Percentiles rank a stretch among this genome's conserved stretches.
Evolutionary conservation across 2,797 vertebrate species (phyloP).

Genomic region (Eutrigla gurnardus): DNA sequence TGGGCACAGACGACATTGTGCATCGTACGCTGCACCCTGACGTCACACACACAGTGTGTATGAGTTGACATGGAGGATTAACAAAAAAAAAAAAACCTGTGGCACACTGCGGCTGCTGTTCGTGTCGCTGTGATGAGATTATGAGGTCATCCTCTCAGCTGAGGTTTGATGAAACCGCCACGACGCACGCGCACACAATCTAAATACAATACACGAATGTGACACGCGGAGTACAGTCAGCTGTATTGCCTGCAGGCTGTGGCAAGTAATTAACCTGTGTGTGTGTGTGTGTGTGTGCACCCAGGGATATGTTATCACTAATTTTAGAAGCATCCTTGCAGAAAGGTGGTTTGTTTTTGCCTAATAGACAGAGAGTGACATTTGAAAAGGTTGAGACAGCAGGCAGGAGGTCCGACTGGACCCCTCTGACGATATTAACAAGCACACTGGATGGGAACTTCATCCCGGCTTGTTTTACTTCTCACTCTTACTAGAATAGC

Average conservation of each 20-base stretch:
- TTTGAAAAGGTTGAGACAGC: slow-evolving; percentile 71
- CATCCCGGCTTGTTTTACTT: slow-evolving; percentile 4
- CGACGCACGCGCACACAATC: neutral
- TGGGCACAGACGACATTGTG: slow-evolving; percentile 36
- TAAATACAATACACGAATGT: neutral
- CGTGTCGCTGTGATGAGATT: slow-evolving; percentile 25
- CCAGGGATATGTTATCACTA: slow-evolving; percentile 31
- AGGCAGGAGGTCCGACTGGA: slow-evolving; percentile 48
- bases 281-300: neutral
- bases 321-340: slow-evolving; percentile 41
- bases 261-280: slow-evolving; percentile 41
- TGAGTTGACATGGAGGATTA: slow-evolving; percentile 4
- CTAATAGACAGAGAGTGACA: slow-evolving; percentile 58
- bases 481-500: neutral
- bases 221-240: neutral
- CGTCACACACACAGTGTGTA: slow-evolving; percentile 3
- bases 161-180: slow-evolving; percentile 4
- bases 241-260: slow-evolving; percentile 3
- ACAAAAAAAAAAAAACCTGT: slow-evolving; percentile 8
- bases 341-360: slow-evolving; percentile 50
- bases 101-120: slow-evolving; percentile 9
- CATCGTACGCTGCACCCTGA: slow-evolving; percentile 10
- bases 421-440: slow-evolving; percentile 44
- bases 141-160: slow-evolving; percentile 22
- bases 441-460: slow-evolving; percentile 19